A percentile compares a stretch with the other conserved stretches of the same genome.
These are phyloP conservation scores for Paracentrotus lividus DNA, from an alignment of 53 echinoderm and acorn worm species.

Conservation along the genomic window DNA sequence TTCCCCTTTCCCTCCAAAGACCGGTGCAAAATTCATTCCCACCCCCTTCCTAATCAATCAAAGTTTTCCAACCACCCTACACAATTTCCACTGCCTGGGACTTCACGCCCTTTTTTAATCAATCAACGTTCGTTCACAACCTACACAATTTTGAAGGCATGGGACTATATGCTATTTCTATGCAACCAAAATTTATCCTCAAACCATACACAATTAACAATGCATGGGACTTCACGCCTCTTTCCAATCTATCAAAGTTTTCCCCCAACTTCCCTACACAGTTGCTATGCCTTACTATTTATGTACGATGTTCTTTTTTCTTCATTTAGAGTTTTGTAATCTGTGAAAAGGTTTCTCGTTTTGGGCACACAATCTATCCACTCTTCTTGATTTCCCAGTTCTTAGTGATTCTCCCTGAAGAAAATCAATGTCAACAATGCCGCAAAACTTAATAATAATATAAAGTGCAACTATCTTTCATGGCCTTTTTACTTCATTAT, in stretches of 20 bases:
- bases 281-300: not conserved
- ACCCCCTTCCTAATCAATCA: conserved; percentile 20
- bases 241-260: conserved; percentile 44
- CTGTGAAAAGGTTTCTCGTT: conserved; percentile 31
- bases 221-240: not conserved
- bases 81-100: not conserved
- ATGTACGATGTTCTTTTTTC: not conserved
- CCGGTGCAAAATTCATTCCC: conserved; percentile 44
- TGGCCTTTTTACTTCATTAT: not conserved
- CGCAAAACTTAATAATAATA: not conserved
- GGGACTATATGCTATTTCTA: not conserved
- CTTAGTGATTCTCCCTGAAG: not conserved
- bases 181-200: not conserved
- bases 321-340: conserved; percentile 25
- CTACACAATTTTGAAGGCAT: not conserved
- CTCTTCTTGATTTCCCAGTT: conserved; percentile 54
- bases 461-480: not conserved
- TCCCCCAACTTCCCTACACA: not conserved
- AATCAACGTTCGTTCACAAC: not conserved
- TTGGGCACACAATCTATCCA: conserved; percentile 51
- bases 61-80: not conserved
- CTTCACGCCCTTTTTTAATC: conserved; percentile 24
- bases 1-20: not conserved
- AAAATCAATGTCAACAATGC: conserved; percentile 29
- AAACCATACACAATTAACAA: not conserved